Evolutionary conservation across 2,797 vertebrate genomes (phyloP), one percentile per base, ranked within the genome.

Genomic region (Phaenicophaeus curvirostris): DNA sequence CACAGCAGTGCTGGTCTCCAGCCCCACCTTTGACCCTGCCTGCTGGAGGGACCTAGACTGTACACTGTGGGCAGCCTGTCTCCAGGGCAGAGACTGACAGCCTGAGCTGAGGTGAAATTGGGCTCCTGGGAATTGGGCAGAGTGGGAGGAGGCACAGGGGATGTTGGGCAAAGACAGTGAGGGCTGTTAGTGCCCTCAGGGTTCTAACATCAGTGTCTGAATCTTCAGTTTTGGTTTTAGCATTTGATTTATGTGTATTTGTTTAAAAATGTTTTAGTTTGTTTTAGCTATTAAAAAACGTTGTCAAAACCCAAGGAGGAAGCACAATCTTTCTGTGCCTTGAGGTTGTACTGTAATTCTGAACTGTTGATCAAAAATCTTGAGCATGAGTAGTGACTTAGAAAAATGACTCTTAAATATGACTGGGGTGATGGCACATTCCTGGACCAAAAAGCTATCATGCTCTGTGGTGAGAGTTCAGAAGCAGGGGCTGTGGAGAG

Each of bases 401-500:
- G 24, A 58, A 74, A 78, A 31, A 17, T 0, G 3, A n/a, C 33
- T 66, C 28, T 66, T 41, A 48, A 77, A 65, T 20, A 16, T 17
- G 42, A 23, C 13, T 11, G 8, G 18, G 16, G 4, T 37, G 51
- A 61, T 33, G 28, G 12, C 9, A 8, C 13, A 18, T 5, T 16
- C 42, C 25, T 67, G 33, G 23, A 55, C 30, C n/a, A 35, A 72
- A 27, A 19, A 33, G 15, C 54, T 3, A 4, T 20, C 42, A 0
- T 5, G 31, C 11, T 9, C 0, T 15, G 30, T 55, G 24, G 37
- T 15, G 37, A 35, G 27, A 44, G 15, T 3, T 23, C 42, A 24
- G 2, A 2, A 51, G 31, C 24, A 46, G 27, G 11, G 10, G 8
- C n/a, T 77, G 24, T 0, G 1, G 13, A 57, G 31, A 9, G 21